A percentile compares a stretch with the other conserved stretches of the same genome.
Evolutionary conservation across 1,140 invertebrate species (phyloP).

Genomic region (Bombus cullumanus): DNA sequence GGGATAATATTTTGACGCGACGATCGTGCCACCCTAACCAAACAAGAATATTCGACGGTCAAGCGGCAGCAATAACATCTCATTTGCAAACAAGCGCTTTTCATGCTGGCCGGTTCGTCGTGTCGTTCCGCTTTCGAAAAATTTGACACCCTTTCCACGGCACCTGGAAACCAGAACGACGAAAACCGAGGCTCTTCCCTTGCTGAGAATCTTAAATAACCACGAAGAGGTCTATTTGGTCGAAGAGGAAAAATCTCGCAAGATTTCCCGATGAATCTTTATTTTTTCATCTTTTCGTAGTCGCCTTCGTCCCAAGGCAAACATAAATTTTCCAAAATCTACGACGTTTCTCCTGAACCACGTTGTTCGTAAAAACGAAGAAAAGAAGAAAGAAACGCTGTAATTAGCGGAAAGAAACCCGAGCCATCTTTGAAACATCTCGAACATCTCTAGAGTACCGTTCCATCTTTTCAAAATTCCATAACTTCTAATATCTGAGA

Average conservation of each 20-base stretch:
- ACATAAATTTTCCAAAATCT: too few relatives aligned
- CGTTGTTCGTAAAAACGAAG: too few relatives aligned
- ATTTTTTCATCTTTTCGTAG: not conserved
- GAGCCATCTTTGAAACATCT: not conserved
- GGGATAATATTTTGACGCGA: slow-evolving; percentile 62
- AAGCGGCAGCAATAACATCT: slow-evolving; percentile 46
- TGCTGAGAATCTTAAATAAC: not conserved
- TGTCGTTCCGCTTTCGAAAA: not conserved
- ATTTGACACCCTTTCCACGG: not conserved
- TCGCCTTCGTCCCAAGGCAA: not conserved
- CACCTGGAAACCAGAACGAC: not conserved
- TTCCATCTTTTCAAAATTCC: not conserved
- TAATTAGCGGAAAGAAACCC: not conserved
- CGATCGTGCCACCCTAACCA: slow-evolving; percentile 42
- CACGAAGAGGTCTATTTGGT: not conserved
- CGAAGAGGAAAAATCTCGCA: not conserved
- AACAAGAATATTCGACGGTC: slow-evolving; percentile 53
- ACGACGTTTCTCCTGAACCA: too few relatives aligned
- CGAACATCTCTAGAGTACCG: not conserved
- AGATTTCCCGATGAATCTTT: too few relatives aligned
- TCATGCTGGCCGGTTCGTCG: not conserved
- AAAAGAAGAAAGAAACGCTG: not conserved
- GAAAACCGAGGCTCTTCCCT: not conserved
- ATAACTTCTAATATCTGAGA: not conserved
- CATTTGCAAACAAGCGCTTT: slow-evolving; percentile 51